These are phyloP conservation scores for Lepidurus couesii DNA, from an alignment of 1,140 invertebrate genomes.

Conservation along the genomic window DNA sequence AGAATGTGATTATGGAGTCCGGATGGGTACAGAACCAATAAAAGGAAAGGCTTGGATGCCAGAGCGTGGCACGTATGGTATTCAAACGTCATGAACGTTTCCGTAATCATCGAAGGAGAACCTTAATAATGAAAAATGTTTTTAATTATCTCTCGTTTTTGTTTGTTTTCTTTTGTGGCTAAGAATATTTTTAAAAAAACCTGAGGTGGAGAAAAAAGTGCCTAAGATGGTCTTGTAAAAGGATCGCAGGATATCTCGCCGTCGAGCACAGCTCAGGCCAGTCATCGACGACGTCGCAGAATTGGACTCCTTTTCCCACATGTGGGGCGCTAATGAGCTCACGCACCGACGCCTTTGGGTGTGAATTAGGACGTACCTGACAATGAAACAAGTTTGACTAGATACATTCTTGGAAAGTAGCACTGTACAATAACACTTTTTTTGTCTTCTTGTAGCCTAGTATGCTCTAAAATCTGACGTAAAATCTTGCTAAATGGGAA, in stretches of 20 bases:
- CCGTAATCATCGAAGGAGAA: conserved; percentile 24
- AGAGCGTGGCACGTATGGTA: conserved; percentile 32
- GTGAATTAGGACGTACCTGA: conserved; percentile 27
- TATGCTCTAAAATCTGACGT: too few species aligned
- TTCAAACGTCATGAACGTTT: conserved; percentile 33
- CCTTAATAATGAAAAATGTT: not conserved
- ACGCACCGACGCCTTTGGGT: conserved; percentile 24
- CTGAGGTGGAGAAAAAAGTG: conserved; percentile 18
- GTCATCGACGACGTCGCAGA: not conserved
- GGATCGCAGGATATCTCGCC: conserved; percentile 27
- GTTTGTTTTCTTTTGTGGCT: not conserved
- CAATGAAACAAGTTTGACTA: not conserved
- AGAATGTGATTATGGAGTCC: conserved; percentile 33
- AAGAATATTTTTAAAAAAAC: not conserved
- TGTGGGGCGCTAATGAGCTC: conserved; percentile 25
- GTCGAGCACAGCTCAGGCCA: conserved; percentile 8
- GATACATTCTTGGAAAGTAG: not conserved
- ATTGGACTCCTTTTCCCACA: conserved; percentile 2
- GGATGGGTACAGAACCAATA: conserved; percentile 29
- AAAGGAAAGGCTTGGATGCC: conserved; percentile 26
- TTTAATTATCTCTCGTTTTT: not conserved
- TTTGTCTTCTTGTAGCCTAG: too few species aligned
- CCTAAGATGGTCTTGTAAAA: conserved; percentile 33
- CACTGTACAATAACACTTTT: not conserved
- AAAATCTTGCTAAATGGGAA: too few species aligned